These are phyloP conservation scores for Chymomyza costata DNA, from an alignment of 1,140 invertebrate genomes.

Conservation along the genomic window DNA sequence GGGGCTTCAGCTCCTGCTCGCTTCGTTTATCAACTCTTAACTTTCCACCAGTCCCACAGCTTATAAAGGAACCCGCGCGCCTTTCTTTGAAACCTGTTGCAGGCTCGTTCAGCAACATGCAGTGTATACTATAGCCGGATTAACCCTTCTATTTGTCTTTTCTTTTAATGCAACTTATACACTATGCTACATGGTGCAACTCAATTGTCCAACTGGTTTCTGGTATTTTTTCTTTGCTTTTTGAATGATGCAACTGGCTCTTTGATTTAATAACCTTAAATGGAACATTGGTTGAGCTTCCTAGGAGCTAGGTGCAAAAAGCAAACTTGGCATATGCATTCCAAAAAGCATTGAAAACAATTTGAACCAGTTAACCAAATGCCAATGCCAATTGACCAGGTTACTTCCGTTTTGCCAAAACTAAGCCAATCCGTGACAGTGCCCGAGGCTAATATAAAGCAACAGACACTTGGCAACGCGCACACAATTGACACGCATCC, in stretches of 20 bases:
- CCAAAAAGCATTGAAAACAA: slow-evolving; percentile 26
- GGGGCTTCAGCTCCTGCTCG: too few relatives aligned
- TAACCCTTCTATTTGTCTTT: too few relatives aligned
- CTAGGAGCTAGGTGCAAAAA: too few relatives aligned
- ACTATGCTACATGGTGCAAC: slow-evolving; percentile 25
- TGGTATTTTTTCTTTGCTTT: background rate
- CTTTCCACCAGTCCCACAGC: too few relatives aligned
- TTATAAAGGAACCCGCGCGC: too few relatives aligned
- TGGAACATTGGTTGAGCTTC: slow-evolving; percentile 44
- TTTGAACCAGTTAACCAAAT: slow-evolving; percentile 65
- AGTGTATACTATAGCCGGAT: too few relatives aligned
- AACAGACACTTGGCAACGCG: slow-evolving; percentile 15
- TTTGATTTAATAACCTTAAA: slow-evolving; percentile 60
- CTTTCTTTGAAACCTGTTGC: too few relatives aligned
- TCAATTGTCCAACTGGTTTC: slow-evolving; percentile 21
- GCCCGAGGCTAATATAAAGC: slow-evolving; percentile 46
- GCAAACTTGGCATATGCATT: too few relatives aligned
- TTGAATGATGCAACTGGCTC: too few relatives aligned
- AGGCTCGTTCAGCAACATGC: too few relatives aligned
- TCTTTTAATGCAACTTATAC: too few relatives aligned
- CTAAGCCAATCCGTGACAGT: slow-evolving; percentile 50
- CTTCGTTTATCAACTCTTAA: too few relatives aligned
- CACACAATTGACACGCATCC: slow-evolving; percentile 35
- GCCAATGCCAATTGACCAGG: slow-evolving; percentile 55
- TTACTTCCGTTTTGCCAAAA: slow-evolving; percentile 25